Evolutionary conservation across 2,888 invertebrate species (phyloP).

Genomic region (Sinohyriopsis cumingii): DNA sequence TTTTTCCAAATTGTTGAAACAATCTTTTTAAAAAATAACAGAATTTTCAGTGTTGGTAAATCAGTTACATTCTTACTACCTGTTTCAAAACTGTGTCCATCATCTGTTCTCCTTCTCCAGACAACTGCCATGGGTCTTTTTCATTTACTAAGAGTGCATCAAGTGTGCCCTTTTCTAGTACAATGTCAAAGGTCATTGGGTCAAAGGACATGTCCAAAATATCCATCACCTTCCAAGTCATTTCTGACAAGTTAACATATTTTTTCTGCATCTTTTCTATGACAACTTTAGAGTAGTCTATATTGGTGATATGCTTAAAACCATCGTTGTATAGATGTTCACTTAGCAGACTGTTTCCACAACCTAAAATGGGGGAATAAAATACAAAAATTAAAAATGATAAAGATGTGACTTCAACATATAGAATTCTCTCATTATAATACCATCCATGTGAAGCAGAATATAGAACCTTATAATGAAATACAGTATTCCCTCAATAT

Average conservation of each 20-base stretch:
- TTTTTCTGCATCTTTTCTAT: constrained; percentile 67
- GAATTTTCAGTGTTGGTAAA: too few species aligned
- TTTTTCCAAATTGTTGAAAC: too few species aligned
- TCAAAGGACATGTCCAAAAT: constrained; percentile 66
- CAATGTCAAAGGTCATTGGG: constrained; percentile 69
- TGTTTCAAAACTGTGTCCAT: constrained; percentile 63
- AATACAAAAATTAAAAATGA: neutral
- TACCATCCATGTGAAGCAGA: too few species aligned
- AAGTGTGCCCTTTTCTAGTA: constrained; percentile 74
- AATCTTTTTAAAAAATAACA: too few species aligned
- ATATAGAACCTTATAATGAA: too few species aligned
- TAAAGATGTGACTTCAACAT: neutral
- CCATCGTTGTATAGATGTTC: constrained; percentile 72
- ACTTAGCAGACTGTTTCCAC: constrained; percentile 73
- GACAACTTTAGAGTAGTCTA: constrained; percentile 73
- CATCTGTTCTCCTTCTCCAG: constrained; percentile 45
- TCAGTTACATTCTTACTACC: constrained; percentile 34
- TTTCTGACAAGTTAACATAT: constrained; percentile 55
- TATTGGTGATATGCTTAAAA: constrained; percentile 70
- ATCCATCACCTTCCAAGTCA: constrained; percentile 73
- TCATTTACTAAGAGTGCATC: constrained; percentile 73
- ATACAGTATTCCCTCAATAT: too few species aligned
- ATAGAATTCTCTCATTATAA: too few species aligned
- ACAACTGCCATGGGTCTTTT: constrained; percentile 69
- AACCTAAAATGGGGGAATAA: constrained; percentile 64